Evolutionary conservation across 2,113 vertebrate genomes (phyloP), one percentile per base, ranked within the genome.

Genomic region (Tychaedon coryphoeus): DNA sequence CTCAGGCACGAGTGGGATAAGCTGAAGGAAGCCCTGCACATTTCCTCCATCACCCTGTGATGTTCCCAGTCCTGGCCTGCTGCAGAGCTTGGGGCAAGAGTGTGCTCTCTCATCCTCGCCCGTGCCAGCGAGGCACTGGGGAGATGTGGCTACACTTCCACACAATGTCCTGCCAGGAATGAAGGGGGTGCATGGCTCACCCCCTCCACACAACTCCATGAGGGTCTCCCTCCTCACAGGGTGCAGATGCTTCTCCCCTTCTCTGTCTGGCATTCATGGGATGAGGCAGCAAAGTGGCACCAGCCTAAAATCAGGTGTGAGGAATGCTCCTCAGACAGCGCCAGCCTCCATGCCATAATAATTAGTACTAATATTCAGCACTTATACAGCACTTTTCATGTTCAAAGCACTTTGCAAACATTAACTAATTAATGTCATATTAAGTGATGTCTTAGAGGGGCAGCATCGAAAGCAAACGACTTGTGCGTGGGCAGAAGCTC

Each of bases 361-460:
- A 96, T 90, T 95, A 91, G 65, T 72, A 89, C 45, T 75, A 74
- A 95, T 77, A 83, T 66, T 93, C 81, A 84, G 93, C 78, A 93
- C 60, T 93, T 96, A 64, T 22, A 90, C 81, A 92, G 67, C 54
- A 85, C 66, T 95, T 96, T 75, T 67, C 82, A 93, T 88, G 86
- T 96, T 95, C 93, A 97, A 94, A 95, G 86, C 78, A 86, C 78
- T 95, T 93, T 93, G 78, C 93, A 90, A 96, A 95, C 84, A 94
- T 96, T 92, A 86, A 64, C 77, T 94, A 93, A 96, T 95, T 91
- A 94, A 88, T 95, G 93, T 86, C 92, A 82, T 70, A 93, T 79
- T 82, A 95, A 96, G 72, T 78, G 43, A 88, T 93, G 45, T 77
- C 91, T 95, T 95, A 93, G 90, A 96, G 81, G 61, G 65, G 42